phyloP scores from a whole-genome alignment of 2,888 invertebrate species.

The Anaspis maculata region DNA sequence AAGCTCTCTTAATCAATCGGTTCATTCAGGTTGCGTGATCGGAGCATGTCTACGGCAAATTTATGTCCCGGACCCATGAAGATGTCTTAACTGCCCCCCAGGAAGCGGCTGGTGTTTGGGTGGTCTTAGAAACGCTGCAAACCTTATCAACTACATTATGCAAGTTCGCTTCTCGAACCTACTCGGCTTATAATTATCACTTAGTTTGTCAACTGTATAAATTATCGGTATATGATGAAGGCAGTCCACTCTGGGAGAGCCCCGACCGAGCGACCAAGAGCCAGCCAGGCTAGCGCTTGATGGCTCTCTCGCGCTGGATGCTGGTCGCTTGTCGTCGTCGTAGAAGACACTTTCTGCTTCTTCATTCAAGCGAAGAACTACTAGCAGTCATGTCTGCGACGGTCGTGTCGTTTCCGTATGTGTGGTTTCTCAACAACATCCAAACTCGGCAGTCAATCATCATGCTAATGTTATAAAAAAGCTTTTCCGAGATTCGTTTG shows the following conservation, averaged over 20 bases:
- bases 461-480: too few species aligned
- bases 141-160: constrained; percentile 25
- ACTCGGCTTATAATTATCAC: constrained; percentile 33
- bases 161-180: constrained; percentile 23
- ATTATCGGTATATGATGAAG: constrained; percentile 4
- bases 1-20: constrained; percentile 35
- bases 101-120: constrained; percentile 37
- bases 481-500: too few species aligned
- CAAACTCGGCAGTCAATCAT: too few species aligned
- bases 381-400: too few species aligned
- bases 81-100: constrained; percentile 40
- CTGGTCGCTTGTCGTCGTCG: too few species aligned
- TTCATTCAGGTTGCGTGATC: constrained; percentile 36
- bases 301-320: too few species aligned
- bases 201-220: constrained; percentile 29
- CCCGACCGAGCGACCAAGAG: constrained; percentile 1
- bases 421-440: too few species aligned
- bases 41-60: constrained; percentile 34
- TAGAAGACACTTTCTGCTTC: too few species aligned
- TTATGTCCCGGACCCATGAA: constrained; percentile 38
- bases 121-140: constrained; percentile 29
- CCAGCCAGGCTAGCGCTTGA: too few species aligned
- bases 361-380: too few species aligned
- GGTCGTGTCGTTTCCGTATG: too few species aligned
- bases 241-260: constrained; percentile 1